These are phyloP conservation scores for Burhinus bistriatus DNA, from an alignment of 2,113 vertebrate genomes.

Conservation along the genomic window DNA sequence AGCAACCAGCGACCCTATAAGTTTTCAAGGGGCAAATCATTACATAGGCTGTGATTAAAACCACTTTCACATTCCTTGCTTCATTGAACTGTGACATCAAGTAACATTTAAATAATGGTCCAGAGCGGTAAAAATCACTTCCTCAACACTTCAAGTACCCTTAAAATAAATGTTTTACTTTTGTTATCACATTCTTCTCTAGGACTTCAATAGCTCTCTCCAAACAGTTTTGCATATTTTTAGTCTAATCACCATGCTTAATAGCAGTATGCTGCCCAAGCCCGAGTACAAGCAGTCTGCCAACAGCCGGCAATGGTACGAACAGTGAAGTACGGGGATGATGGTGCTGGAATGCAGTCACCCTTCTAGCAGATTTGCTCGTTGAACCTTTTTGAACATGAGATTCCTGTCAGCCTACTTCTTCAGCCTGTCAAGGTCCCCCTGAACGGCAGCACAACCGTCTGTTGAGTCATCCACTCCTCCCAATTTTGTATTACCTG, in stretches of 20 bases:
- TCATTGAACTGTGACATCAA: neutral
- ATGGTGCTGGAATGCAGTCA: neutral
- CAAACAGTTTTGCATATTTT: neutral
- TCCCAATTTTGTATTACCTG: neutral
- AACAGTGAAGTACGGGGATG: neutral
- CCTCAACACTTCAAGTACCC: neutral
- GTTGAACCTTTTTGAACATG: neutral
- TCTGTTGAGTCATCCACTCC: neutral
- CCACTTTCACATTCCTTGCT: neutral
- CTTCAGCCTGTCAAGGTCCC: neutral
- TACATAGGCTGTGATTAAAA: neutral
- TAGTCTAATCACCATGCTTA: neutral
- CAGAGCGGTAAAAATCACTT: neutral
- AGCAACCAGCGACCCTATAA: neutral
- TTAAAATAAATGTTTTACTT: neutral
- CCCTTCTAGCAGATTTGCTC: neutral
- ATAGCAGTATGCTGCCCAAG: neutral
- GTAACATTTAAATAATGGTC: neutral
- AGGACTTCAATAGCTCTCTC: neutral
- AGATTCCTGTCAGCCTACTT: neutral
- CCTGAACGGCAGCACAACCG: fast-evolving
- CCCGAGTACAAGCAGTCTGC: neutral
- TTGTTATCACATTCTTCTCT: neutral
- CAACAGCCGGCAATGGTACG: fast-evolving
- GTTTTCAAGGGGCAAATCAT: neutral